Evolutionary conservation across 2,113 vertebrate species (phyloP).

Genomic region (Anser brachyrhynchus): DNA sequence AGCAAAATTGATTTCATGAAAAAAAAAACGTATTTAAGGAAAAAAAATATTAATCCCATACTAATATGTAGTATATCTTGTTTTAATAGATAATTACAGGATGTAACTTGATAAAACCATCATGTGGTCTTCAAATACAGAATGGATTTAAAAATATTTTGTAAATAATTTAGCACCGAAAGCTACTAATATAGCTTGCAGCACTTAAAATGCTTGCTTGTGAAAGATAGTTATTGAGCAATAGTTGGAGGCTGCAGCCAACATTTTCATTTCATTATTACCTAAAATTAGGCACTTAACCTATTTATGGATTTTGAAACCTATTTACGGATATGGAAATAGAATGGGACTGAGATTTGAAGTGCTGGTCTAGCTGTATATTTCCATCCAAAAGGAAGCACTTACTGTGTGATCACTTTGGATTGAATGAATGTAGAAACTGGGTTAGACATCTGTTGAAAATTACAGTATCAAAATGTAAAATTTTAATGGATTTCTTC

Average conservation of each 20-base stretch:
- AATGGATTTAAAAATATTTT: neutral
- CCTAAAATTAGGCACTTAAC: neutral
- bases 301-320: neutral
- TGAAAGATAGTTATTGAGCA: neutral
- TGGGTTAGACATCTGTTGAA: neutral
- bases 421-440: neutral
- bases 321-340: neutral
- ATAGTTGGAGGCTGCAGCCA: neutral
- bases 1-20: neutral
- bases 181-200: neutral
- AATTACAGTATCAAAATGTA: neutral
- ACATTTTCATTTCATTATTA: rapidly evolving
- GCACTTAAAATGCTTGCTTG: neutral
- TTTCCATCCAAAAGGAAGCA: neutral
- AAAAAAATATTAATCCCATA: neutral
- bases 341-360: neutral
- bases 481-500: neutral
- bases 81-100: neutral
- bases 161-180: neutral
- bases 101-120: neutral
- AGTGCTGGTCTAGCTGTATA: neutral
- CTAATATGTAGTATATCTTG: neutral
- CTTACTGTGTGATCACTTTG: neutral
- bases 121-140: neutral
- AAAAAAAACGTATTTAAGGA: neutral